phyloP scores from a whole-genome alignment of 2,797 vertebrate species.

The Oceanodroma leucorhoa region DNA sequence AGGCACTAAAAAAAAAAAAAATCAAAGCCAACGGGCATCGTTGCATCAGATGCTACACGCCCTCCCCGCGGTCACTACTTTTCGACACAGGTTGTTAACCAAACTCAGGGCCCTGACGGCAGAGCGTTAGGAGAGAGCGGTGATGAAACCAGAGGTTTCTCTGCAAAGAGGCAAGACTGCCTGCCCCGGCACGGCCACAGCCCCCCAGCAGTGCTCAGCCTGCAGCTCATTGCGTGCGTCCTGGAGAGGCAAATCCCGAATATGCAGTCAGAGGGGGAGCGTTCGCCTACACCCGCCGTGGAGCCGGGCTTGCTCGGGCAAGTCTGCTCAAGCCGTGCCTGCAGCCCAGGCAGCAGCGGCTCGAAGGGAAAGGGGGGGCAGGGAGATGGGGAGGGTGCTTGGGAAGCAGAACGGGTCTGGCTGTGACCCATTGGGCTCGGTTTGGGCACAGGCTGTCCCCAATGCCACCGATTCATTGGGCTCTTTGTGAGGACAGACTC shows the following conservation, averaged over 20 bases:
- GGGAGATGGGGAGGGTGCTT: neutral
- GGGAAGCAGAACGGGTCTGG: neutral
- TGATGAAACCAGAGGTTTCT: neutral
- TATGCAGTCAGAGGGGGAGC: neutral
- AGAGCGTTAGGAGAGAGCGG: fast-evolving
- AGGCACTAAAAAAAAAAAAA: neutral
- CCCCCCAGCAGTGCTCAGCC: neutral
- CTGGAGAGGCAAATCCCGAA: neutral
- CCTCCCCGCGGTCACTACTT: neutral
- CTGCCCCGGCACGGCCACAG: neutral
- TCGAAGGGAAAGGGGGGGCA: neutral
- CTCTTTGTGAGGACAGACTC: neutral
- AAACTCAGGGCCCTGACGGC: fast-evolving
- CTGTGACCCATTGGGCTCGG: fast-evolving
- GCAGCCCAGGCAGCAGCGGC: neutral
- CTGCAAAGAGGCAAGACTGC: neutral
- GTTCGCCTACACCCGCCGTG: fast-evolving
- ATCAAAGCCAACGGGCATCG: neutral
- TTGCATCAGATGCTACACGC: neutral
- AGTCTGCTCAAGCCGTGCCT: neutral
- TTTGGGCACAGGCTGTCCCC: neutral
- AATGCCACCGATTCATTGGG: fast-evolving
- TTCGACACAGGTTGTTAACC: fast-evolving
- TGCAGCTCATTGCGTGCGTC: neutral
- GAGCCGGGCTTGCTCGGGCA: neutral